Conservation (phyloP, 2,797 vertebrate species). For the Enteromius anoplus region DNA sequence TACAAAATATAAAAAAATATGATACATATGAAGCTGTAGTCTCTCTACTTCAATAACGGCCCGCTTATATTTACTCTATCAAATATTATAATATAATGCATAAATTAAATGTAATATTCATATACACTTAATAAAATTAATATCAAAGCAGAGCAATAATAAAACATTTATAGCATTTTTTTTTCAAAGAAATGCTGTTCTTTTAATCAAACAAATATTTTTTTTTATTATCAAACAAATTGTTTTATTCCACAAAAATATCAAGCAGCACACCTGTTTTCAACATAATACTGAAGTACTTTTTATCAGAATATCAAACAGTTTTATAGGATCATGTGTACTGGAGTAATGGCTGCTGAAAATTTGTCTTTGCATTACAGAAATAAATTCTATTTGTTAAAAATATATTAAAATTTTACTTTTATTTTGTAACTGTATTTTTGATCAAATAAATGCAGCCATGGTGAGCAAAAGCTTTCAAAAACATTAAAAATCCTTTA, state of each 20-base stretch:
- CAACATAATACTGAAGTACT: background rate
- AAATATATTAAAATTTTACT: background rate
- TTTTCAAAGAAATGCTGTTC: background rate
- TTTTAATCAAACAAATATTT: background rate
- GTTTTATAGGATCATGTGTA: background rate
- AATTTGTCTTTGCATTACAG: background rate
- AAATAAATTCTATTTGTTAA: background rate
- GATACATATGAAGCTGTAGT: background rate
- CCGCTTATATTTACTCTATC: background rate
- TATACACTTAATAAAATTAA: background rate
- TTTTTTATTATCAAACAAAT: no score
- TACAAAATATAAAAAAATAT: background rate
- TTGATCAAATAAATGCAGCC: background rate
- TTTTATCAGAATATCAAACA: background rate
- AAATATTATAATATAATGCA: background rate
- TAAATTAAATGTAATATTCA: background rate
- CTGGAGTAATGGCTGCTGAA: background rate
- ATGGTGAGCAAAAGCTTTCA: background rate
- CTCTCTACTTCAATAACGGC: background rate
- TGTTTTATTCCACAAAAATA: background rate
- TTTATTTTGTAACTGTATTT: background rate
- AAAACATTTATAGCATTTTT: background rate
- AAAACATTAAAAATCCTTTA: background rate
- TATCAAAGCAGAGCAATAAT: background rate
- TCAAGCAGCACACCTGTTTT: background rate